Base-by-base conservation (phyloP, 2,888 invertebrate species). In the Cheilosia urbana region DNA sequence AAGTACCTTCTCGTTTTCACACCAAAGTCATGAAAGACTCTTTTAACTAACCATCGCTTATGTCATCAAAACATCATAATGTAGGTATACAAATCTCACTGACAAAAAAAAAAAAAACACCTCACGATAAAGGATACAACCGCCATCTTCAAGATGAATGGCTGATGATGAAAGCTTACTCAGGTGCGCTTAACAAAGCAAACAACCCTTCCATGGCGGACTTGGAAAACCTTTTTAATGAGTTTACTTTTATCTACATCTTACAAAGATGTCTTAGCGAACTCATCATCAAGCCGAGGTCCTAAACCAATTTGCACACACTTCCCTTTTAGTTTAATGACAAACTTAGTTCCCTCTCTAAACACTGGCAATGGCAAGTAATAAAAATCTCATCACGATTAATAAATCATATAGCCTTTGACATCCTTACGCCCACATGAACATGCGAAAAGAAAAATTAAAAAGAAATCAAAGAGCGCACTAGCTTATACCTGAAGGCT, bases 381-480 rank as follows among this genome's bases (percentile, higher is more conserved):
- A 83, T 83, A 83, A 78, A 83, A 78, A 78, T 68, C 73, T 73
- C 78, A 83, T 83, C 83, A 68, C 63, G 73, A 76, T 60, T 73
- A 78, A 83, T 78, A 78, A 83, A 83, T 83, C 83, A 78, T 78
- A 47, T 30, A 47, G 63, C 58, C 78, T 83, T 78, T 83, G 83
- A 83, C 83, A 83, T 83, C 57, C 55, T 66, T 68, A 21, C 68
- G 68, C 49, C 34, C 78, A 78, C 57, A 42, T 62, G 66, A 71
- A 66, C 47, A 60, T 37, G 57, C 7, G 0, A 53, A 40, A 66
- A 51, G 51, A 51, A 65, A 24, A 42, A 27, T 11, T 42, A 30
- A 34, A 17, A 45, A 19, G 11, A 53, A 77, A 72, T 78, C 72
- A 78, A 73, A 83, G 60, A 55, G 51, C 69, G 51, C 75, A 76